A percentile compares a stretch with the other conserved stretches of the same genome.
These are phyloP conservation scores for Antigone vipio DNA, from an alignment of 2,113 vertebrate genomes.

Conservation along the genomic window DNA sequence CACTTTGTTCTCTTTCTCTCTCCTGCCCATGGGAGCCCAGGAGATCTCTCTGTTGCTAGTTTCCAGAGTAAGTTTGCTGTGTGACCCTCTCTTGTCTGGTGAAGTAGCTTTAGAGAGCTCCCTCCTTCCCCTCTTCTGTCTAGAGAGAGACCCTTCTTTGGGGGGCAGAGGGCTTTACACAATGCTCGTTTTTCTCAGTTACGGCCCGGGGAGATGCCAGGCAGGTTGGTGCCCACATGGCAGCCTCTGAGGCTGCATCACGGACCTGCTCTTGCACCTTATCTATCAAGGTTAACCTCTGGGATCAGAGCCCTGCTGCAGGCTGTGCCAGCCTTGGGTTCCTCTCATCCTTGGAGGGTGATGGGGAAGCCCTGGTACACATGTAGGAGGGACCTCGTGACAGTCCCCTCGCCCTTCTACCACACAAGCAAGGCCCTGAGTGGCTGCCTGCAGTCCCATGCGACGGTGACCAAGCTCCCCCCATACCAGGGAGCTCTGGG, in stretches of 20 bases:
- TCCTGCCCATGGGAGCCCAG: constrained; percentile 69
- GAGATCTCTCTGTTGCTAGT: constrained; percentile 89
- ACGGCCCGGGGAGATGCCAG: background rate
- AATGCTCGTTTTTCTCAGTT: background rate
- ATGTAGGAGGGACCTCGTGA: background rate
- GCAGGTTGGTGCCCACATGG: background rate
- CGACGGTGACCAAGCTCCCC: accelerated
- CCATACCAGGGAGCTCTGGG: background rate
- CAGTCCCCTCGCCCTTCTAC: background rate
- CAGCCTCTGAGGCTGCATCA: background rate
- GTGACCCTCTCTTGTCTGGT: constrained; percentile 42
- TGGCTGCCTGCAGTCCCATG: background rate
- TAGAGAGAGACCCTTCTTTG: background rate
- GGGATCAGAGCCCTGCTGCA: background rate
- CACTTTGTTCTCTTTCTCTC: constrained; percentile 48
- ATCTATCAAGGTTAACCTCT: background rate
- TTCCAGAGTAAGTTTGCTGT: constrained; percentile 85
- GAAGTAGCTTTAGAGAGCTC: constrained; percentile 49
- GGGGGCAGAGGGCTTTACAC: background rate
- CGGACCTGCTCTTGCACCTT: background rate
- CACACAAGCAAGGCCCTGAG: accelerated
- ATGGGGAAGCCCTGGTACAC: background rate
- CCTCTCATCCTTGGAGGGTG: background rate
- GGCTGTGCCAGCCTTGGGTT: background rate
- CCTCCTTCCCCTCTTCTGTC: background rate